phyloP scores from a whole-genome alignment of 2,113 vertebrate genomes.

The Megaceryle maxima region DNA sequence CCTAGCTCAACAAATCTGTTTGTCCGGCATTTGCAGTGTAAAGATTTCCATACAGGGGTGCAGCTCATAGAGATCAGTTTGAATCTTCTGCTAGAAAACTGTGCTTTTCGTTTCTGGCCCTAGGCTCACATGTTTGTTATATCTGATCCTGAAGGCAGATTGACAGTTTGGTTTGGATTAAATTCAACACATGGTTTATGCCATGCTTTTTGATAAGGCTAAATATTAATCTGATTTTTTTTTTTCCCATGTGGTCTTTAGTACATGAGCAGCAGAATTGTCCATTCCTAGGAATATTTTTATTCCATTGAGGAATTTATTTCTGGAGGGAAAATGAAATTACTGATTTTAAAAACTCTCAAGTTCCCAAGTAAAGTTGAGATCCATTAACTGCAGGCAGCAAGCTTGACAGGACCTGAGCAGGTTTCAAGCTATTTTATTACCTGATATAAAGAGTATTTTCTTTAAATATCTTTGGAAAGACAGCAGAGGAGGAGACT shows the following conservation, averaged over 20 bases:
- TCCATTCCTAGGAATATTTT: neutral
- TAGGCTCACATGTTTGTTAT: neutral
- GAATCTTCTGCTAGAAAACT: neutral
- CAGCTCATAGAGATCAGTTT: neutral
- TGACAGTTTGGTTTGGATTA: conserved; percentile 52
- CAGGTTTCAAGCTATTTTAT: neutral
- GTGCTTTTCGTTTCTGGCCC: conserved; percentile 16
- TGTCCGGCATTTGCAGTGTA: neutral
- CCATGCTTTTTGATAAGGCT: conserved; percentile 45
- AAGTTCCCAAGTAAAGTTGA: neutral
- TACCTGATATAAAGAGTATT: neutral
- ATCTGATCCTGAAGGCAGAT: conserved; percentile 29
- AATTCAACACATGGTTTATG: conserved; percentile 19
- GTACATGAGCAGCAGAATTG: neutral
- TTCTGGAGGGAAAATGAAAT: conserved; percentile 29
- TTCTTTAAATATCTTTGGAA: neutral
- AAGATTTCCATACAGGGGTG: neutral
- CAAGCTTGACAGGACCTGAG: neutral
- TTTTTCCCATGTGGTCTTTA: neutral
- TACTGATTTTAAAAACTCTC: neutral
- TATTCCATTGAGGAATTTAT: conserved; percentile 2
- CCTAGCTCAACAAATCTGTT: neutral
- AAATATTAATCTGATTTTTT: neutral
- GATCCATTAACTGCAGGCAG: neutral
- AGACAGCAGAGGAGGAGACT: neutral